phyloP scores from a whole-genome alignment of 2,113 vertebrate species.

The Alosa alosa region DNA sequence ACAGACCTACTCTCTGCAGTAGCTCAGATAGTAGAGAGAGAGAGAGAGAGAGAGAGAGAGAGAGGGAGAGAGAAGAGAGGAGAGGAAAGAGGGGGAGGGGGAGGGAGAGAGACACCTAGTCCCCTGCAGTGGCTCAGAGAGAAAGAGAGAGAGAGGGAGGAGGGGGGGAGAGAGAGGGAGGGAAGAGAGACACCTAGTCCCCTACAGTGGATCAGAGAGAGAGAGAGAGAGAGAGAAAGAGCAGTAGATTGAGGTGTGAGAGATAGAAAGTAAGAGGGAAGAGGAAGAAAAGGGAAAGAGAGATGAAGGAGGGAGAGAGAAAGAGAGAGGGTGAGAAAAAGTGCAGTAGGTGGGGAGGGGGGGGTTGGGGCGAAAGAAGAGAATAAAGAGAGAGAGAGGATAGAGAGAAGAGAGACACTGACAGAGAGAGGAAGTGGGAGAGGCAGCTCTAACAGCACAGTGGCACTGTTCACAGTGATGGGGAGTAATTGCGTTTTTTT shows the following conservation, averaged over 20 bases:
- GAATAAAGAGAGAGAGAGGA: not conserved
- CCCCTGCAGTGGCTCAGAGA: not conserved
- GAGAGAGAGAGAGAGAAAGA: too few species aligned
- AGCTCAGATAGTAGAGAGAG: too few species aligned
- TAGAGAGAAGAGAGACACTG: not conserved
- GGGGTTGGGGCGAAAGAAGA: not conserved
- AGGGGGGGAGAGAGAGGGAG: too few species aligned
- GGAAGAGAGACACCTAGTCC: too few species aligned
- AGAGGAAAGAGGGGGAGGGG: too few species aligned
- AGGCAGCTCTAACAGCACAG: conserved; percentile 21
- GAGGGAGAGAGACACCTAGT: too few species aligned
- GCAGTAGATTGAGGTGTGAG: not conserved
- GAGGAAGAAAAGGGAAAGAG: not conserved
- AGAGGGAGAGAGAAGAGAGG: too few species aligned
- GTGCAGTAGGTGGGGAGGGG: not conserved
- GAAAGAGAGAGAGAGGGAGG: too few species aligned
- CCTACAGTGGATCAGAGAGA: too few species aligned
- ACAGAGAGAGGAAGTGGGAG: not conserved
- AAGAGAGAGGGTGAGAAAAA: not conserved
- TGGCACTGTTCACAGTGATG: conserved; percentile 55
- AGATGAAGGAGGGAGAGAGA: not conserved
- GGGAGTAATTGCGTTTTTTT: conserved; percentile 69
- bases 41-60: too few species aligned
- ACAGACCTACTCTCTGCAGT: conserved; percentile 40
- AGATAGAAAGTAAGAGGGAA: not conserved